phyloP scores from a whole-genome alignment of 2,888 invertebrate genomes.

The Xiphydria camelus region DNA sequence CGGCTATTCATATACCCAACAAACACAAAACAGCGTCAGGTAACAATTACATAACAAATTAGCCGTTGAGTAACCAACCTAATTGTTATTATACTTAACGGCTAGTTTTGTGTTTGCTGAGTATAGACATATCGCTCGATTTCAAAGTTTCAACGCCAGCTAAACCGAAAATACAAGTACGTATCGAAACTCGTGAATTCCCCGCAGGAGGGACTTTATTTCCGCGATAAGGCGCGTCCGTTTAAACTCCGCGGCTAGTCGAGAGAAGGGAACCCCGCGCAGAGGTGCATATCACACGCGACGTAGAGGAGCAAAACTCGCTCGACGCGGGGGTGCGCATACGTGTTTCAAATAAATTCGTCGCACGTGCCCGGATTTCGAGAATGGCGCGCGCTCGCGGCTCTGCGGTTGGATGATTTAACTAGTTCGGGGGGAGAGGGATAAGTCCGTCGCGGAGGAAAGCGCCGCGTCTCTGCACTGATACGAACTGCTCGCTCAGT shows the following conservation, averaged over 20 bases:
- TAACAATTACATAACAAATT: no score
- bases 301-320: slow-evolving; percentile 30
- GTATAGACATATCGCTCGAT: no score
- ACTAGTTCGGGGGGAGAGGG: slow-evolving; percentile 33
- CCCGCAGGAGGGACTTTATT: no score
- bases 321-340: slow-evolving; percentile 39
- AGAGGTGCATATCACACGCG: slow-evolving; percentile 30
- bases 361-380: slow-evolving; percentile 50
- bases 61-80: no score
- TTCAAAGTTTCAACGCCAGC: no score
- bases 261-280: slow-evolving; percentile 6
- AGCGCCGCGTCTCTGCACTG: slow-evolving; percentile 12
- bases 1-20: no score
- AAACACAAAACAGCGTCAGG: no score
- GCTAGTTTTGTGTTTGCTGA: no score
- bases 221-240: slow-evolving; percentile 27
- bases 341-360: slow-evolving; percentile 53
- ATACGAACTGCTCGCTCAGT: slow-evolving; percentile 12
- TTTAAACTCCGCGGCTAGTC: slow-evolving; percentile 21
- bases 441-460: slow-evolving; percentile 18
- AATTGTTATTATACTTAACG: no score
- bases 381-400: slow-evolving; percentile 17
- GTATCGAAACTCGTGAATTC: no score
- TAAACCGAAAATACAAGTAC: no score
- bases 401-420: slow-evolving; percentile 41